These are phyloP conservation scores for Drosophila cracens DNA, from an alignment of 2,888 invertebrate genomes.

Conservation along the genomic window DNA sequence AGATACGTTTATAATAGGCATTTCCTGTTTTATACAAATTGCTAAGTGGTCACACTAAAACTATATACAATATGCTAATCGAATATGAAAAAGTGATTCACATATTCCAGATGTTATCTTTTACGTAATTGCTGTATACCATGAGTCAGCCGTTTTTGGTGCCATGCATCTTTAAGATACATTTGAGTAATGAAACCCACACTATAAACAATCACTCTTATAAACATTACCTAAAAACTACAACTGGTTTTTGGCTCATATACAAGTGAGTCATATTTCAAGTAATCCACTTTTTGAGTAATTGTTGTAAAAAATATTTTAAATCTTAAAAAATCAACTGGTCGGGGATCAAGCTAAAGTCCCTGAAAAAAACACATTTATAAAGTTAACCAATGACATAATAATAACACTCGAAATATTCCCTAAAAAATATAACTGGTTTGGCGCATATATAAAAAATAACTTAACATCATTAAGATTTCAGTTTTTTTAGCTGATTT, in stretches of 20 bases:
- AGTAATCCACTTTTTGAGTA: not conserved
- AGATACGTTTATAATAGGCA: not conserved
- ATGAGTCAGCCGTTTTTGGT: not conserved
- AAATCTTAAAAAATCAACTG: not conserved
- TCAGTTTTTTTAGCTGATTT: not conserved
- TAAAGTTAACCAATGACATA: not conserved
- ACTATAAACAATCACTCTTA: not conserved
- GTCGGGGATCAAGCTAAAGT: not conserved
- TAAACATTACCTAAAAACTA: not conserved
- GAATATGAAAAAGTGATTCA: conserved; percentile 14
- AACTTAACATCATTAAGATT: not conserved
- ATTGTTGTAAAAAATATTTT: not conserved
- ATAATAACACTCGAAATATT: not conserved
- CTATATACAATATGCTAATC: not conserved
- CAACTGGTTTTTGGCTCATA: conserved; percentile 15
- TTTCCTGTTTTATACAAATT: conserved; percentile 7
- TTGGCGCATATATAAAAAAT: not conserved
- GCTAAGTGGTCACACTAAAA: not conserved
- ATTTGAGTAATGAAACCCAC: not conserved
- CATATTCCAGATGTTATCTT: conserved; percentile 18
- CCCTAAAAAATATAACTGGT: not conserved
- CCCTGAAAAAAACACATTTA: not conserved
- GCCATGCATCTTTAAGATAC: not conserved
- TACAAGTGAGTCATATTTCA: conserved; percentile 22
- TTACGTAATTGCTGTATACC: not conserved